Percentiles rank a stretch among this genome's conserved stretches.
These are phyloP conservation scores for Labia minor DNA, from an alignment of 2,888 invertebrate genomes.

Conservation along the genomic window DNA sequence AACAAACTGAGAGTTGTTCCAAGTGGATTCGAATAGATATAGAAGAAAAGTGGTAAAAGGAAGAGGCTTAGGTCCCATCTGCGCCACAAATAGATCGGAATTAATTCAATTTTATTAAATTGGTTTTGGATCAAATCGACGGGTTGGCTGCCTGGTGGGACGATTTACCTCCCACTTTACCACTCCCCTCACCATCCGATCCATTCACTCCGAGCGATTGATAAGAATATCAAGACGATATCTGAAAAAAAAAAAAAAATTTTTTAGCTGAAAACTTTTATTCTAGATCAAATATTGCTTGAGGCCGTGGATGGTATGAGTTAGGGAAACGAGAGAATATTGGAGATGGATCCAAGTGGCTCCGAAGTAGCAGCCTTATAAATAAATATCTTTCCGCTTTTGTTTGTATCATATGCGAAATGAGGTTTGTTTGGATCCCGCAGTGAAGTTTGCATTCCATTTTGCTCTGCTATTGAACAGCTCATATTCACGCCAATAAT, in stretches of 20 bases:
- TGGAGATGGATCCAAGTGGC: not conserved
- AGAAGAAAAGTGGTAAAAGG: not conserved
- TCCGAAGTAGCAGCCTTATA: conserved; percentile 13
- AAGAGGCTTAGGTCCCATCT: not conserved
- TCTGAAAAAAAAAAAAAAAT: conserved; percentile 1
- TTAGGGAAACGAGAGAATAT: not conserved
- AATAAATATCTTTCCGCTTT: conserved; percentile 2
- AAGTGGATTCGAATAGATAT: too few relatives aligned
- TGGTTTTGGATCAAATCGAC: not conserved
- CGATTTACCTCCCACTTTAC: not conserved
- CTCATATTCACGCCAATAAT: not conserved
- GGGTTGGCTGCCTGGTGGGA: not conserved
- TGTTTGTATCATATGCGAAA: not conserved
- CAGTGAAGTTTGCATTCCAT: not conserved
- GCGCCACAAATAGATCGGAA: conserved; percentile 4
- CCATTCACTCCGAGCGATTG: not conserved
- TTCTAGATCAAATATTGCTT: not conserved
- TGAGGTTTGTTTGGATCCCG: not conserved
- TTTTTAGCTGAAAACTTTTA: conserved; percentile 4
- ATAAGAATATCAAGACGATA: conserved; percentile 13
- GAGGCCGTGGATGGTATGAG: not conserved
- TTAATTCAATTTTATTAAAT: conserved; percentile 13
- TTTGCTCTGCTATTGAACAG: not conserved
- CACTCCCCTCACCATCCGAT: not conserved
- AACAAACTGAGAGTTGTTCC: too few relatives aligned